phyloP scores from a whole-genome alignment of 1,140 invertebrate species.

The Musca vetustissima region DNA sequence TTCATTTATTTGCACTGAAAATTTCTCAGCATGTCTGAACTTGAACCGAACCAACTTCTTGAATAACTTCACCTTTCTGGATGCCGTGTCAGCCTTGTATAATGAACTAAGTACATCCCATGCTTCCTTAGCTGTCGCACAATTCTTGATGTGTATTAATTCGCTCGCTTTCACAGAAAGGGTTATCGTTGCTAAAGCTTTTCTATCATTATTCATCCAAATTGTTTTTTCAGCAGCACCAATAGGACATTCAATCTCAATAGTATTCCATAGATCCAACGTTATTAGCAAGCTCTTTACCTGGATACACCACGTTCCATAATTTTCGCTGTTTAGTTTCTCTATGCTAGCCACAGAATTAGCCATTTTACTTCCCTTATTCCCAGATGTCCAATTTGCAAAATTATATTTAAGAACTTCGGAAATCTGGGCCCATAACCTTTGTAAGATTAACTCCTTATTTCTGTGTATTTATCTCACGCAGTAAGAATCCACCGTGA shows the following conservation, averaged over 20 bases:
- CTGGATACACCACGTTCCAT: constrained; percentile 17
- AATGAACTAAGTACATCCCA: no score
- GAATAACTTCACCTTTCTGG: constrained; percentile 22
- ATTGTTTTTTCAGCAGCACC: neutral
- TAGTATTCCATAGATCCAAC: constrained; percentile 15
- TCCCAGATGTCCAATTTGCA: neutral
- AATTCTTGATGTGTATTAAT: constrained; percentile 23
- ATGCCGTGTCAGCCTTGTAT: no score
- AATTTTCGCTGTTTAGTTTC: constrained; percentile 15
- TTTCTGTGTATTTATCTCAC: no score
- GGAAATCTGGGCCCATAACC: constrained; percentile 17
- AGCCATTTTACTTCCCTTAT: neutral
- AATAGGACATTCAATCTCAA: neutral
- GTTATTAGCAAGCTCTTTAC: constrained; percentile 21
- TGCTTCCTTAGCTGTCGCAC: no score
- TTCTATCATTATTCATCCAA: constrained; percentile 2
- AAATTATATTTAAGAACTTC: neutral
- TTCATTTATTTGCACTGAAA: constrained; percentile 15
- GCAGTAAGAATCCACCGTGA: no score
- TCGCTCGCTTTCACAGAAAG: constrained; percentile 14
- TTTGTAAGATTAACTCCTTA: neutral
- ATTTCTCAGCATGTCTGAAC: constrained; percentile 14
- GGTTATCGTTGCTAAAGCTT: constrained; percentile 21
- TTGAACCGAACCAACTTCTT: constrained; percentile 23
- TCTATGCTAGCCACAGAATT: constrained; percentile 10